Evolutionary conservation across 2,797 vertebrate genomes (phyloP), one percentile per base, ranked within the genome.

Genomic region (Pangasius larnaudii): DNA sequence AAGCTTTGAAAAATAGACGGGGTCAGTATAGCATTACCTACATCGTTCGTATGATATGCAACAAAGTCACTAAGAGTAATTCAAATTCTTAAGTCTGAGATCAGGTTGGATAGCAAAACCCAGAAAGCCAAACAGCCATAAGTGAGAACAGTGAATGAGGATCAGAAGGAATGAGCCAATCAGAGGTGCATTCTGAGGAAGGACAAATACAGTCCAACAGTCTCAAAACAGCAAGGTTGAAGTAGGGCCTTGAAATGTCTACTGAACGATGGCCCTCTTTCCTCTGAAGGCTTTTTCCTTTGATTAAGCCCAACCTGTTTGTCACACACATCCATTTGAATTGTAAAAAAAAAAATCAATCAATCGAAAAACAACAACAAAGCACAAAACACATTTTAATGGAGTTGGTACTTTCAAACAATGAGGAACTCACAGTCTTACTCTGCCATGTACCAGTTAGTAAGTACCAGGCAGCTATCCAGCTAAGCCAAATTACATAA

Each of bases 271-370:
- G 9, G 24, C 39, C 49, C 56, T 69, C 58, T 67, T 36, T 82
- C 51, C 75, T 65, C 72, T 51, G 65, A 86, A 78, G 79, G 36
- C 78, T 71, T 88, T 90, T 85, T 79, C 18, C 18, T 36, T 51
- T 69, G n/a, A 86, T 49, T 86, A 80, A 90, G 86, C 80, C 39
- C 11, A 36, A 84, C 63, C 87, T 85, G 63, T 49, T 88, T 86
- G 84, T 65, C 79, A 86, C 89, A 42, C 39, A 46, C 58, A 63
- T 85, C 42, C 53, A 46, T n/a, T 13, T 7, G 49, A 42, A 8
- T 75, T 30, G n/a, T 6, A n/a, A 13, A 3, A 67, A 33, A n/a
- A 5, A 71, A n/a, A 14, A 24, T 30, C 59, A 61, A 18, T 18
- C 14, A 56, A 56, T 18, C 14, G n/a, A n/a, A 7, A n/a, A 63